Conservation (phyloP, 2,113 vertebrate genomes). For the Pardalotus punctatus region DNA sequence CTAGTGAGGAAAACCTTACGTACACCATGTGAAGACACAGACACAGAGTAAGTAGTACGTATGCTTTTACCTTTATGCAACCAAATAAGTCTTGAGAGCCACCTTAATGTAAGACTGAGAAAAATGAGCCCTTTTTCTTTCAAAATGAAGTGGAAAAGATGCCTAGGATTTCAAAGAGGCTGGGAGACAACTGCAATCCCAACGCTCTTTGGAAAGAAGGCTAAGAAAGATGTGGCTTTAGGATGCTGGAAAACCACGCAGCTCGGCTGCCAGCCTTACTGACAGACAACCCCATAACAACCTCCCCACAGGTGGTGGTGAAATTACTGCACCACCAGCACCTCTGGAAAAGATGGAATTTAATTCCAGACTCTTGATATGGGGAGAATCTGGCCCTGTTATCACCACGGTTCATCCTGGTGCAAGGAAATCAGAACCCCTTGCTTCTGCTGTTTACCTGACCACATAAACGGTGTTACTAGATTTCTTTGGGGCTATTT, state of each 20-base stretch:
- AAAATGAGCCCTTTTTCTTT: not conserved
- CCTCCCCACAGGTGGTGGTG: not conserved
- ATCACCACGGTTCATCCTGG: not conserved
- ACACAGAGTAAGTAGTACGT: not conserved
- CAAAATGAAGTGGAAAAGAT: not conserved
- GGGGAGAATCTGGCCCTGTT: not conserved
- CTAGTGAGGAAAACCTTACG: not conserved
- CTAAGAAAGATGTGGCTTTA: not conserved
- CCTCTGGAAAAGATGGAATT: not conserved
- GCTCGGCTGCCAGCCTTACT: not conserved
- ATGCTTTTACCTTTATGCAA: not conserved
- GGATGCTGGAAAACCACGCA: not conserved
- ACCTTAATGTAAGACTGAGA: not conserved
- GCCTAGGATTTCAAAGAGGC: not conserved
- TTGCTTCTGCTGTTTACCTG: not conserved
- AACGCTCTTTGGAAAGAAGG: not conserved
- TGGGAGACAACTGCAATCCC: not conserved
- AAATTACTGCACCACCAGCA: not conserved
- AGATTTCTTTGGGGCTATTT: not conserved
- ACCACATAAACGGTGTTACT: accelerated
- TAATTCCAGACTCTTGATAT: not conserved
- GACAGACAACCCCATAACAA: not conserved
- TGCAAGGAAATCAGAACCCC: not conserved
- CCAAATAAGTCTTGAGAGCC: not conserved
- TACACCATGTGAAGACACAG: not conserved